Evolutionary conservation across 2,797 vertebrate species (phyloP).

Genomic region (Buphagus erythrorhynchus): DNA sequence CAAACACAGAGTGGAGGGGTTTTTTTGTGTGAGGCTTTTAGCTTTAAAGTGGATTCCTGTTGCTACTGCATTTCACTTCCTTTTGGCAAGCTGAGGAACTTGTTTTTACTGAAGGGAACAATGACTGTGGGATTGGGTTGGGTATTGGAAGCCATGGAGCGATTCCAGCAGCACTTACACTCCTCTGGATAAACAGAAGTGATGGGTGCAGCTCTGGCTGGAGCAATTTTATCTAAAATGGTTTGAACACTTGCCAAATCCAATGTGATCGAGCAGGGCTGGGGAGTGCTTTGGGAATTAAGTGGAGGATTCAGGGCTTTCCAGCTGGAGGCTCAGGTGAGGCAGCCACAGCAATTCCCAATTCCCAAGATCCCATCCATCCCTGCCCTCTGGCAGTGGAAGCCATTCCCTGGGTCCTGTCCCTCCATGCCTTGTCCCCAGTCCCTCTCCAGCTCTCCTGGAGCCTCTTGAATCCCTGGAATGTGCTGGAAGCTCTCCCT

Average conservation of each 20-base stretch:
- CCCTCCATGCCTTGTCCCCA: not conserved
- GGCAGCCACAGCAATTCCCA: not conserved
- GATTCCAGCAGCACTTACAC: not conserved
- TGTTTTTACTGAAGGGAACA: not conserved
- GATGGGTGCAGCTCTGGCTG: not conserved
- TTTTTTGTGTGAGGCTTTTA: not conserved
- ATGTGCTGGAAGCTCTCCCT: not conserved
- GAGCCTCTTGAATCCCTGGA: not conserved
- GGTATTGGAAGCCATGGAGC: not conserved
- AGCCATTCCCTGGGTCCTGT: not conserved
- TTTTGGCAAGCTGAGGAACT: not conserved
- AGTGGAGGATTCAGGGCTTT: not conserved
- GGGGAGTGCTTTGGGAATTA: not conserved
- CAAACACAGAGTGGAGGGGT: not conserved
- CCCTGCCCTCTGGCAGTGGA: not conserved
- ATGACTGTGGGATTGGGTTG: not conserved
- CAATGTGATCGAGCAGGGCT: not conserved
- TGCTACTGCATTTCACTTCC: not conserved
- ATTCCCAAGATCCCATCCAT: not conserved
- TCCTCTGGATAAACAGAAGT: not conserved
- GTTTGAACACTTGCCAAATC: not conserved
- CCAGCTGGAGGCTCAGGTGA: not conserved
- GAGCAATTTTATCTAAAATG: not conserved
- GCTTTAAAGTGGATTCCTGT: not conserved
- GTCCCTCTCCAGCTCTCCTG: not conserved